Percentiles rank a stretch among this genome's conserved stretches.
Evolutionary conservation across 2,113 vertebrate species (phyloP).

Genomic region (Peromyscus californicus): DNA sequence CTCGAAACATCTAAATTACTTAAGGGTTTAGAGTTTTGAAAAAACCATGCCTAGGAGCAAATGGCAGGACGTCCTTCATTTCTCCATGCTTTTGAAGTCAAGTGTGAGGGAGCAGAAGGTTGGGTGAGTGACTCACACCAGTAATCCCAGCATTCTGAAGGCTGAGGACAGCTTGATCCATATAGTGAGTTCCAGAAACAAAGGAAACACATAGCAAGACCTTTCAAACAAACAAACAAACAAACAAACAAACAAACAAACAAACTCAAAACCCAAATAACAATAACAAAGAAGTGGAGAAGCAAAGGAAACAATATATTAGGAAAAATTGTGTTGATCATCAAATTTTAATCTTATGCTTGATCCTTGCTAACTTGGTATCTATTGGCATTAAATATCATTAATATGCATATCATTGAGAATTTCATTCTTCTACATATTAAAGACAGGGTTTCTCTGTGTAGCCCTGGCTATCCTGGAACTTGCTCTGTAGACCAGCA

Average conservation of each 20-base stretch:
- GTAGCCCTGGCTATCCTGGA: not conserved
- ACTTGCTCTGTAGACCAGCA: not conserved
- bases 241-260: not conserved
- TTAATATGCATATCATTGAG: not conserved
- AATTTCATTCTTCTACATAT: not conserved
- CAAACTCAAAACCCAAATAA: not conserved
- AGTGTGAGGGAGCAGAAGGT: not conserved
- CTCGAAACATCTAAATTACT: not conserved
- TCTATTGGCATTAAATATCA: not conserved
- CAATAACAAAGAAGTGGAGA: not conserved
- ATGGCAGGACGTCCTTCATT: not conserved
- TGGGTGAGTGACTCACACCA: not conserved
- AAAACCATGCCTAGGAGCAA: constrained; percentile 47
- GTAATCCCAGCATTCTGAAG: not conserved
- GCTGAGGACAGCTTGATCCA: not conserved
- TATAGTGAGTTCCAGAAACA: not conserved
- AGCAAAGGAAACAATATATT: not conserved
- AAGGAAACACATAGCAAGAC: not conserved
- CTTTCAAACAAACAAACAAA: not conserved
- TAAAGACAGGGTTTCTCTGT: not conserved
- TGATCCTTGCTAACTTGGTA: not conserved
- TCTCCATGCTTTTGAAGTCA: not conserved
- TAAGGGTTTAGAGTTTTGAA: not conserved
- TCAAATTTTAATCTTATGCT: not conserved
- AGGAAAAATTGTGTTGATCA: not conserved